Conservation (phyloP, 2,113 vertebrate species). For the Mus pahari region DNA sequence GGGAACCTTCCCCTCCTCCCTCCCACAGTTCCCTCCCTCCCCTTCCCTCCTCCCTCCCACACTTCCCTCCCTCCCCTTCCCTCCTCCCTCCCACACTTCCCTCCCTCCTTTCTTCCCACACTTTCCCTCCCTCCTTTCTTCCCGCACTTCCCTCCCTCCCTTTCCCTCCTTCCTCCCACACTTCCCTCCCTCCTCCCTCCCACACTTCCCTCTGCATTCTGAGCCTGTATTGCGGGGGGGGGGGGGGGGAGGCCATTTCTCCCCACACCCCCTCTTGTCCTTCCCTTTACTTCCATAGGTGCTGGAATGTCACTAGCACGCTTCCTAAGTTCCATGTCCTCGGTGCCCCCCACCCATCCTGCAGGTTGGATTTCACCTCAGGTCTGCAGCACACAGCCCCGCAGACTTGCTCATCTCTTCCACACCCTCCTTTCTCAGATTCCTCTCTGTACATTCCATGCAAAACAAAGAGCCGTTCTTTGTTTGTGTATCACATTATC, state of each 20-base stretch:
- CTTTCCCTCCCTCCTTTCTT: background rate
- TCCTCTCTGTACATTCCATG: background rate
- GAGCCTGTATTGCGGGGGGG: background rate
- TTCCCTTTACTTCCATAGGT: background rate
- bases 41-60: no score
- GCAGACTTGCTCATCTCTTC: background rate
- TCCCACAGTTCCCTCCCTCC: background rate
- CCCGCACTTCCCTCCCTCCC: background rate
- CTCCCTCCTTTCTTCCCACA: no score
- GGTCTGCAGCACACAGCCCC: no score
- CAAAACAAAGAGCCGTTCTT: background rate
- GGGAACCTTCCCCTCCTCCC: background rate
- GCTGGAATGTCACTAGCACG: background rate
- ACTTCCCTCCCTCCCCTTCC: background rate
- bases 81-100: background rate
- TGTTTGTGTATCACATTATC: background rate
- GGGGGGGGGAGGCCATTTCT: no score
- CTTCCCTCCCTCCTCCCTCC: background rate
- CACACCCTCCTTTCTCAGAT: background rate
- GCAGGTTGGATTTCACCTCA: background rate
- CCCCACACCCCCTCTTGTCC: background rate
- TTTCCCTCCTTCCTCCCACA: no score
- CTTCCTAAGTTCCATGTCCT: background rate
- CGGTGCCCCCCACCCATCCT: background rate
- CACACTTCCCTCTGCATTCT: background rate